A percentile compares a stretch with the other conserved stretches of the same genome.
These are phyloP conservation scores for Argyrosomus japonicus DNA, from an alignment of 2,113 vertebrate genomes.

Conservation along the genomic window DNA sequence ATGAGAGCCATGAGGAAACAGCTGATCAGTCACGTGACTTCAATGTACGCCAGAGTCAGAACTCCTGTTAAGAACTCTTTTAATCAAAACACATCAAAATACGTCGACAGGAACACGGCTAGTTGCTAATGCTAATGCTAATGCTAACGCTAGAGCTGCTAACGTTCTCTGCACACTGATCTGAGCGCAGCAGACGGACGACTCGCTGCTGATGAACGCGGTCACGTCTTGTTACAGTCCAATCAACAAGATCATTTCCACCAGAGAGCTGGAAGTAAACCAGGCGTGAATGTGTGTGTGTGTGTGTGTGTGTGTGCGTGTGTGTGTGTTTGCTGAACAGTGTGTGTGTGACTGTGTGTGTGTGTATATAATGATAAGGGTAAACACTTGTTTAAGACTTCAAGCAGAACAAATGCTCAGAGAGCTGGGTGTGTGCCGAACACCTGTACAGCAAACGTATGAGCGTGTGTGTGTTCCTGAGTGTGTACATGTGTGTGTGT, in stretches of 20 bases:
- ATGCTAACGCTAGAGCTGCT: no score
- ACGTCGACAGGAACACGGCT: no score
- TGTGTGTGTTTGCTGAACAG: slow-evolving; percentile 29
- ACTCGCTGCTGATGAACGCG: not conserved
- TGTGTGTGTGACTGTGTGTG: slow-evolving; percentile 15
- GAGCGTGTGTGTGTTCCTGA: not conserved
- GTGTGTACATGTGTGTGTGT: slow-evolving; percentile 21
- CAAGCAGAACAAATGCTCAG: slow-evolving; percentile 32
- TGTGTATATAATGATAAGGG: slow-evolving; percentile 29
- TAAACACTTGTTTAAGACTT: slow-evolving; percentile 46
- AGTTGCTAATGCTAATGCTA: no score
- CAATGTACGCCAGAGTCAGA: no score
- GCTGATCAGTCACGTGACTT: no score
- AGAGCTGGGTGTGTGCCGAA: slow-evolving; percentile 16
- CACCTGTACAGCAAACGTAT: slow-evolving; percentile 56
- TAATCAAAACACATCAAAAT: no score
- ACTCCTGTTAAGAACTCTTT: no score
- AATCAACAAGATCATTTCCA: slow-evolving; percentile 44
- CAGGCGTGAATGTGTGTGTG: not conserved
- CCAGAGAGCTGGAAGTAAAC: not conserved
- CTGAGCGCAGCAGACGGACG: no score
- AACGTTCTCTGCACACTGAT: no score
- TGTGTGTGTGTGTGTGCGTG: slow-evolving; percentile 24
- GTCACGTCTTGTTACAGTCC: slow-evolving; percentile 10
- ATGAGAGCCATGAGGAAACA: no score